Percentiles rank a stretch among this genome's conserved stretches.
phyloP scores from a whole-genome alignment of 2,797 vertebrate genomes.

The Squalus acanthias region DNA sequence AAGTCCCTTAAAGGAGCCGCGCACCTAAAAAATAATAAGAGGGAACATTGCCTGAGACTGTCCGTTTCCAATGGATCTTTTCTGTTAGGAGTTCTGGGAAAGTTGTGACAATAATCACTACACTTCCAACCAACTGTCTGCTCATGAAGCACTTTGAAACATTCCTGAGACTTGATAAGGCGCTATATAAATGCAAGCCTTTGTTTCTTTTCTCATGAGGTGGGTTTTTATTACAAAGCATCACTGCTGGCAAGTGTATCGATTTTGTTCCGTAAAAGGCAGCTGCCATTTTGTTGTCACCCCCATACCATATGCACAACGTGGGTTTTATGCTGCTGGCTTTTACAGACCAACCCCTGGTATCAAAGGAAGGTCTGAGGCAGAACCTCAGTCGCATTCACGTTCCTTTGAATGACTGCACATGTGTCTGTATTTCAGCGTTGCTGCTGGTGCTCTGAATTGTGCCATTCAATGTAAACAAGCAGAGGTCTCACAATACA shows the following conservation, averaged over 20 bases:
- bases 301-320: not conserved
- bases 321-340: not conserved
- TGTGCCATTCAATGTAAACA: constrained; percentile 4
- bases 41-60: too few relatives aligned
- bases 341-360: not conserved
- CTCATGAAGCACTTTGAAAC: not conserved
- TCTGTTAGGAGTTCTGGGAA: not conserved
- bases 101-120: not conserved
- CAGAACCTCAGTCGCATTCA: not conserved
- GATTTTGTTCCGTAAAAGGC: not conserved
- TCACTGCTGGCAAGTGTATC: not conserved
- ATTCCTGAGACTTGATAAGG: too few relatives aligned
- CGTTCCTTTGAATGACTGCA: not conserved
- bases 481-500: not conserved
- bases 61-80: not conserved
- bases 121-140: not conserved
- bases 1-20: too few relatives aligned
- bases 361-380: not conserved
- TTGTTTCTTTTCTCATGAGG: not conserved
- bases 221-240: not conserved
- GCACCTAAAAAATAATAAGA: too few relatives aligned
- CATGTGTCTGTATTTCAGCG: not conserved
- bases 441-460: not conserved
- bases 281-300: not conserved
- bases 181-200: not conserved